These are phyloP conservation scores for Ceyx erithaca DNA, from an alignment of 2,797 vertebrate species.

Conservation along the genomic window DNA sequence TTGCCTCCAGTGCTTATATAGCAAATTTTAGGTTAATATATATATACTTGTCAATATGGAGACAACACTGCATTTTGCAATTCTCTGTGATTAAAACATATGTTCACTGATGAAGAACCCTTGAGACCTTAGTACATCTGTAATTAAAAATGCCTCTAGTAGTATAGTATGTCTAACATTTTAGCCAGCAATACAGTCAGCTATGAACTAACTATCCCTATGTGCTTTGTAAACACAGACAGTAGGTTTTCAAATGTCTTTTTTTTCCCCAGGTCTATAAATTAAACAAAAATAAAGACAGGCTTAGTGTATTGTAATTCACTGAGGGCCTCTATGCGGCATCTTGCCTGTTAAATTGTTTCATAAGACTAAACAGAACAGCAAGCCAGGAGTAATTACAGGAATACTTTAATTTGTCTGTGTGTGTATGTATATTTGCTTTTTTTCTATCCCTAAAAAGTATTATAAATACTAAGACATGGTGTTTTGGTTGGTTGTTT, in stretches of 20 bases:
- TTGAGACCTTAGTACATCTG: not conserved
- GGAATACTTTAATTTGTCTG: not conserved
- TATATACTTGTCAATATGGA: not conserved
- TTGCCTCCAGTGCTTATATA: not conserved
- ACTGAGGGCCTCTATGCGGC: constrained; percentile 14
- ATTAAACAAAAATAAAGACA: constrained; percentile 60
- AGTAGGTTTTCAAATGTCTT: constrained; percentile 27
- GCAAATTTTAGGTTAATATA: not conserved
- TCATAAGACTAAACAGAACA: constrained; percentile 22
- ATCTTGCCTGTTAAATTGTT: constrained; percentile 43
- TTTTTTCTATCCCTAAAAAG: not conserved
- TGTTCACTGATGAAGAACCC: not conserved
- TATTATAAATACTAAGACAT: not conserved
- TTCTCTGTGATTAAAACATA: not conserved
- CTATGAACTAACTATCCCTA: constrained; percentile 11
- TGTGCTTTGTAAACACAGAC: constrained; percentile 58
- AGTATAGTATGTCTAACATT: constrained; percentile 8
- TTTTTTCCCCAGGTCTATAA: constrained; percentile 40
- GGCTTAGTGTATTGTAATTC: constrained; percentile 37
- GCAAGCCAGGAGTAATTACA: not conserved
- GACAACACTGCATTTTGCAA: not conserved
- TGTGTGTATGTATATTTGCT: not conserved
- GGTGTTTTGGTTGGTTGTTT: not conserved
- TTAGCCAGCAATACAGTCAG: constrained; percentile 34
- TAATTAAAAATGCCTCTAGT: constrained; percentile 13